A percentile compares a stretch with the other conserved stretches of the same genome.
phyloP scores from a whole-genome alignment of 2,797 vertebrate species.

The Paguma larvata region DNA sequence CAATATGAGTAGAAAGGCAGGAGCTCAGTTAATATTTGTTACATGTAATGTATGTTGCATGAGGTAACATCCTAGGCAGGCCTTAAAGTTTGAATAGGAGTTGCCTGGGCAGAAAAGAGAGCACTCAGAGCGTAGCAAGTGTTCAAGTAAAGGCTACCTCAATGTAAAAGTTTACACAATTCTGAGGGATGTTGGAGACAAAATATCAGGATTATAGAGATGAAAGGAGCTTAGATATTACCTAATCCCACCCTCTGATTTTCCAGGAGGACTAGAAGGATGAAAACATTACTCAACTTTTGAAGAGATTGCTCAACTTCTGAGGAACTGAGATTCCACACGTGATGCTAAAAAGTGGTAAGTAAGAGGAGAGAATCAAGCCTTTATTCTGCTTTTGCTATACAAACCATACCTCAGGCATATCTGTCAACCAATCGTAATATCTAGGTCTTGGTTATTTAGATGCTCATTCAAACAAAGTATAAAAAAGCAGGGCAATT shows the following conservation, averaged over 20 bases:
- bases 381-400: neutral
- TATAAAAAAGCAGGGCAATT: neutral
- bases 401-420: neutral
- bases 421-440: neutral
- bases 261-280: neutral
- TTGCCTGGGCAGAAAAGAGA: neutral
- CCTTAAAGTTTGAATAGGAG: neutral
- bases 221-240: neutral
- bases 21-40: neutral
- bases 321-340: neutral
- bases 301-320: neutral
- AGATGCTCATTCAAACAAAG: neutral
- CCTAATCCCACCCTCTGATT: neutral
- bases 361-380: neutral
- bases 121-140: neutral
- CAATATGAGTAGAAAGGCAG: neutral
- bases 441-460: neutral
- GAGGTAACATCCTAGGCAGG: neutral
- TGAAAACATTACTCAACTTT: neutral
- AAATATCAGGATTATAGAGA: neutral
- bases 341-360: neutral
- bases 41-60: neutral
- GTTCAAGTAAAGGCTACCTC: neutral
- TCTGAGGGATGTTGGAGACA: neutral
- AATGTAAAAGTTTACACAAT: neutral